A percentile compares a stretch with the other conserved stretches of the same genome.
These are phyloP conservation scores for Synanthedon vespiformis DNA, from an alignment of 2,888 invertebrate species.

Conservation along the genomic window DNA sequence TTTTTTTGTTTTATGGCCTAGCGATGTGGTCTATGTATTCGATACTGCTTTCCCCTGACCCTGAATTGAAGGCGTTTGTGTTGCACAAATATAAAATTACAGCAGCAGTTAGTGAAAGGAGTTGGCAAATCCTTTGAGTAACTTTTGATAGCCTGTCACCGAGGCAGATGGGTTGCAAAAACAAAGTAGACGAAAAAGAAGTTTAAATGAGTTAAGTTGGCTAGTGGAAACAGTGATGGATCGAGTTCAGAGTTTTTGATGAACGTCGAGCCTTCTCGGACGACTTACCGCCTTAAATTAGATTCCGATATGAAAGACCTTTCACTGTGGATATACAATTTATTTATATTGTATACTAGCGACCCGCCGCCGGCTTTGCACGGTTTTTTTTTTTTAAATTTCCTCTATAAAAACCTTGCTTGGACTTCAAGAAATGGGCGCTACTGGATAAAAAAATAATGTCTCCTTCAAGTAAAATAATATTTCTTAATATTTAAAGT, in stretches of 20 bases:
- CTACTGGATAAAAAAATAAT: no score
- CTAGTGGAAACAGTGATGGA: conserved; percentile 19
- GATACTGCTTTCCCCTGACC: no score
- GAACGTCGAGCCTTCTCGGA: background rate
- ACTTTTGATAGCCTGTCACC: background rate
- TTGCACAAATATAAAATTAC: no score
- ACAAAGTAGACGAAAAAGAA: conserved; percentile 9
- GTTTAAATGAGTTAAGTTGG: conserved; percentile 17
- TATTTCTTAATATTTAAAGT: no score
- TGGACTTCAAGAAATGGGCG: no score
- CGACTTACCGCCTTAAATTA: conserved; percentile 14
- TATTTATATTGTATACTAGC: background rate
- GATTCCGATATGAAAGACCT: conserved; percentile 22
- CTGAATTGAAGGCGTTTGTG: no score
- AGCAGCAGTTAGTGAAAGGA: no score
- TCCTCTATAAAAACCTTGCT: no score
- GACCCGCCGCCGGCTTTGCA: no score
- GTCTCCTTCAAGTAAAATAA: no score
- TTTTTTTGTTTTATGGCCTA: no score
- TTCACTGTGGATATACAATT: conserved; percentile 5
- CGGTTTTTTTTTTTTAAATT: background rate
- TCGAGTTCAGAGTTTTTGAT: conserved; percentile 10
- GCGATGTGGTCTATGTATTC: no score
- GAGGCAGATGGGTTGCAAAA: conserved; percentile 6
- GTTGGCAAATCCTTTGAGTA: background rate